A percentile compares a stretch with the other conserved stretches of the same genome.
Conservation (phyloP, 1,140 invertebrate species). For the Tigriopus japonicus region DNA sequence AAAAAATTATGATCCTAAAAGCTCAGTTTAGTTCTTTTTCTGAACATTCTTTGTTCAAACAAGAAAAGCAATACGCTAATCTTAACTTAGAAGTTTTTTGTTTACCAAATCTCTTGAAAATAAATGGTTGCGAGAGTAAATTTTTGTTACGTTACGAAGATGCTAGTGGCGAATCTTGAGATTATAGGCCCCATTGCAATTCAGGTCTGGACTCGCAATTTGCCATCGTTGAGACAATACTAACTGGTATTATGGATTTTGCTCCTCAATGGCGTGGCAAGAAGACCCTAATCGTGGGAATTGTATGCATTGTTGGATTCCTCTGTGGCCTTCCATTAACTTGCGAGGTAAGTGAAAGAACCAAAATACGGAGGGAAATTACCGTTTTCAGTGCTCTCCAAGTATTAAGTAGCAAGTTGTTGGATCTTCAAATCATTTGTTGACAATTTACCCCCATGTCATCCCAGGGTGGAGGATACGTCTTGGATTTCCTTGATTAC, state of each 20-base stretch:
- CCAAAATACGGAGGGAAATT: too few relatives aligned
- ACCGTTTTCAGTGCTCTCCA: too few relatives aligned
- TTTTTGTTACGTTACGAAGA: too few relatives aligned
- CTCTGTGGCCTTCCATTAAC: constrained; percentile 43
- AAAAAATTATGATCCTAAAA: too few relatives aligned
- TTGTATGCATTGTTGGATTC: constrained; percentile 39
- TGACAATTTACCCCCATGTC: constrained; percentile 9
- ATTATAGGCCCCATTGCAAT: background rate
- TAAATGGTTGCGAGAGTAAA: too few relatives aligned
- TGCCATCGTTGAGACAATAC: constrained; percentile 26
- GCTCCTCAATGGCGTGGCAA: constrained; percentile 34
- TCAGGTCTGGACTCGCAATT: constrained; percentile 33
- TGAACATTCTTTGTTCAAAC: too few relatives aligned
- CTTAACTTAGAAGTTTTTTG: too few relatives aligned
- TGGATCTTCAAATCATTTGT: background rate
- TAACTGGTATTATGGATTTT: constrained; percentile 31
- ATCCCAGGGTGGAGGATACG: constrained; percentile 42
- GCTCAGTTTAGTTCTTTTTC: too few relatives aligned
- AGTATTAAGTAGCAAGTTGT: background rate
- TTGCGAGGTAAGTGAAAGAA: constrained; percentile 33
- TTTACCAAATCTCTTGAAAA: too few relatives aligned
- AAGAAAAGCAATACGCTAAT: too few relatives aligned
- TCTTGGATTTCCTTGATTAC: constrained; percentile 61
- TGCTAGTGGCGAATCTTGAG: too few relatives aligned
- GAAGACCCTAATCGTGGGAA: constrained; percentile 36